Evolutionary conservation across 2,113 vertebrate genomes (phyloP).

Genomic region (Strix uralensis): DNA sequence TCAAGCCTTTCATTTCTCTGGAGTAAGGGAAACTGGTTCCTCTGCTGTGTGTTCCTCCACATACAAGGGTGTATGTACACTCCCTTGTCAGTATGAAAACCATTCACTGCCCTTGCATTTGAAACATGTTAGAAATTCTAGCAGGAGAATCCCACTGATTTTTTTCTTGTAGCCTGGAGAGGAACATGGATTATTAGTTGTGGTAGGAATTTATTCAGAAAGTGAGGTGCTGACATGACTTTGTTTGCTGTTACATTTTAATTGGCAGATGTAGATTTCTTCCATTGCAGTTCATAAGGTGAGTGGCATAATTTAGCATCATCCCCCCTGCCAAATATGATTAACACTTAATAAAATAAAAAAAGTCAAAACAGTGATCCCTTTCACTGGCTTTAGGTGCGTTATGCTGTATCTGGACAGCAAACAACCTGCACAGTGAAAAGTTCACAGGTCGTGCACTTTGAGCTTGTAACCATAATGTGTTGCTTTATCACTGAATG

Average conservation of each 20-base stretch:
- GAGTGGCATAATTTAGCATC: neutral
- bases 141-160: neutral
- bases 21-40: slow-evolving; percentile 63
- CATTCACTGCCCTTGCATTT: neutral
- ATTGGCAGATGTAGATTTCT: neutral
- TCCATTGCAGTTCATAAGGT: neutral
- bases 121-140: slow-evolving; percentile 11
- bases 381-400: neutral
- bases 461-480: neutral
- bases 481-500: neutral
- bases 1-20: slow-evolving; percentile 50
- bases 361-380: neutral
- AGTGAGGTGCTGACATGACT: neutral
- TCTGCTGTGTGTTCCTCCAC: neutral
- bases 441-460: neutral
- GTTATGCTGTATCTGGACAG: neutral
- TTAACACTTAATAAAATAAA: neutral
- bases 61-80: neutral
- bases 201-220: neutral
- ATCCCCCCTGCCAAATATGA: neutral
- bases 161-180: neutral
- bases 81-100: slow-evolving; percentile 14
- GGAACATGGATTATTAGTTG: neutral
- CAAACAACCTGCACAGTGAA: neutral
- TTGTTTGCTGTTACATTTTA: neutral